These are phyloP conservation scores for Pyrrhura leucotis DNA, from an alignment of 2,797 vertebrate genomes.

Conservation along the genomic window DNA sequence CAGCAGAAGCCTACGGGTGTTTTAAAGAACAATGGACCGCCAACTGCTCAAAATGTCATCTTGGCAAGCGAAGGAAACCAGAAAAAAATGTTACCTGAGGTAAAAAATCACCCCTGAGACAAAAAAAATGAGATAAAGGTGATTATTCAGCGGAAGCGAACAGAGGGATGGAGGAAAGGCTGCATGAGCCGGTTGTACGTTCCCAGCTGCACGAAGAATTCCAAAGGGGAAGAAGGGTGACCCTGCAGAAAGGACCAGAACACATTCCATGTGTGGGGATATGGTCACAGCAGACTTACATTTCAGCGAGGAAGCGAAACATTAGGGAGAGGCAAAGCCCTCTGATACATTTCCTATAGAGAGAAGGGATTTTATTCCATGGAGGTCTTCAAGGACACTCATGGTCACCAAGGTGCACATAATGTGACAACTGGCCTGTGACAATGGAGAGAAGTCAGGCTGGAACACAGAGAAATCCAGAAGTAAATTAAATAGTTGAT, in stretches of 20 bases:
- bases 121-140: neutral
- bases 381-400: no score
- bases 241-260: no score
- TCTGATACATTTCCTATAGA: no score
- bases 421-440: accelerated
- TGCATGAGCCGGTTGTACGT: neutral
- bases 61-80: neutral
- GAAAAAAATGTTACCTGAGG: accelerated
- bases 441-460: neutral
- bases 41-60: neutral
- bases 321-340: neutral
- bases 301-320: neutral
- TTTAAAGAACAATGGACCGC: neutral
- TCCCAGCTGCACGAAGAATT: neutral
- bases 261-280: accelerated
- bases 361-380: neutral
- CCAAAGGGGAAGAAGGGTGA: accelerated
- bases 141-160: neutral
- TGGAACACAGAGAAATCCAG: accelerated
- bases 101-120: neutral
- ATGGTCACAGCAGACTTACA: accelerated
- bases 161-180: neutral
- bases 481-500: accelerated
- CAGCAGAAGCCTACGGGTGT: neutral
- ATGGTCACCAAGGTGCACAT: neutral